phyloP scores from a whole-genome alignment of 2,797 vertebrate species.

The Alca torda region DNA sequence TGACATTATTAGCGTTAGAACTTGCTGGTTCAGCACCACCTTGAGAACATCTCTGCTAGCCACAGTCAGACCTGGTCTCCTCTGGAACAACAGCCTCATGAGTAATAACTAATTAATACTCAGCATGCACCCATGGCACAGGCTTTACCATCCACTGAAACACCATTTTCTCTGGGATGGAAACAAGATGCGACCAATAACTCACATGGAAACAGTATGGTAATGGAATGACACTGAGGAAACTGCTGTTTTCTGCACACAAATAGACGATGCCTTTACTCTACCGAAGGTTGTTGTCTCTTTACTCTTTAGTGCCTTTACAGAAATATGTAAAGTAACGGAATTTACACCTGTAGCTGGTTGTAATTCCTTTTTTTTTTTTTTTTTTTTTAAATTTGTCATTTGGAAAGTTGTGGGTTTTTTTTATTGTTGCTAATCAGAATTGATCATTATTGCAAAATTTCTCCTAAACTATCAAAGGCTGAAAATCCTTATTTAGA shows the following conservation, averaged over 20 bases:
- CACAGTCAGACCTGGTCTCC: background rate
- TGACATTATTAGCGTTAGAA: background rate
- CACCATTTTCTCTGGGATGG: background rate
- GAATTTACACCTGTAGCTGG: background rate
- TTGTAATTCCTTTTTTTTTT: background rate
- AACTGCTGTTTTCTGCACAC: background rate
- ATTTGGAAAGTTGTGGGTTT: background rate
- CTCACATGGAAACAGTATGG: background rate
- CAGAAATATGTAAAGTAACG: background rate
- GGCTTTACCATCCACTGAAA: background rate
- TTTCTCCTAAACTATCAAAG: background rate
- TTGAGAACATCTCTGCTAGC: background rate
- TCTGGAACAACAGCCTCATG: background rate
- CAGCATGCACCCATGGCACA: accelerated
- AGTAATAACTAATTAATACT: background rate
- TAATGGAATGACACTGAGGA: background rate
- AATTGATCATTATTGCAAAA: background rate
- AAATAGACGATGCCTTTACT: background rate
- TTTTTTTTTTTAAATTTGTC: background rate
- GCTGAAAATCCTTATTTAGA: background rate
- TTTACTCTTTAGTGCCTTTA: background rate
- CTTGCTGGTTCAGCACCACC: background rate
- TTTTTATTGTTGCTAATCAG: background rate
- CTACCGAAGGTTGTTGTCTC: background rate
- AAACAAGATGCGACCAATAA: background rate